A percentile compares a stretch with the other conserved stretches of the same genome.
Conservation (phyloP, 1,140 invertebrate species). For the Laodelphax striatellus region DNA sequence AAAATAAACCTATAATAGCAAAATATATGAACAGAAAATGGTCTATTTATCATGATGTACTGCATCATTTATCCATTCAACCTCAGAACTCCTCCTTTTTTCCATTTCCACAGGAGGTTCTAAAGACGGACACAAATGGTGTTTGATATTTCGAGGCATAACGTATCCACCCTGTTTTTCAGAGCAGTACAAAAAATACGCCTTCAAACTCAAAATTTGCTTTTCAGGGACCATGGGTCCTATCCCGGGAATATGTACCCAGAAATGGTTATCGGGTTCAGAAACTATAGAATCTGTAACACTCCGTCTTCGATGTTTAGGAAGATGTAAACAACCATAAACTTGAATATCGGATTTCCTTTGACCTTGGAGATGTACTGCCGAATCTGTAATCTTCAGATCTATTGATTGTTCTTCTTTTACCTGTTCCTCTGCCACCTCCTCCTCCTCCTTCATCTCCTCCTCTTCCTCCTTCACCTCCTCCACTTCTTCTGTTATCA, state of each 20-base stretch:
- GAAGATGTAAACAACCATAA: too few relatives aligned
- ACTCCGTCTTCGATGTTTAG: too few relatives aligned
- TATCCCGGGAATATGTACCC: constrained; percentile 37
- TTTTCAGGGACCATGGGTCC: constrained; percentile 34
- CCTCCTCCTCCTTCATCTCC: too few relatives aligned
- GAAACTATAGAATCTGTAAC: background rate
- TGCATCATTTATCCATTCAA: too few relatives aligned
- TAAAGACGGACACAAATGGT: constrained; percentile 43
- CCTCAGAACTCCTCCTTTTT: too few relatives aligned
- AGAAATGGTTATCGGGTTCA: background rate
- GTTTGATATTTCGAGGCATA: constrained; percentile 46
- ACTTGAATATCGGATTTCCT: background rate
- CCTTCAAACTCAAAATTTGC: constrained; percentile 31
- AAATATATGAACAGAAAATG: too few relatives aligned
- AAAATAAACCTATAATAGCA: too few relatives aligned
- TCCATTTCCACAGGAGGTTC: constrained; percentile 23
- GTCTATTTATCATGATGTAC: too few relatives aligned
- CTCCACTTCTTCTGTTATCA: too few relatives aligned
- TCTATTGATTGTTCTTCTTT: too few relatives aligned
- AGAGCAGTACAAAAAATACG: constrained; percentile 37
- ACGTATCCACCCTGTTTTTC: constrained; percentile 40
- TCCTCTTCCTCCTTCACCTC: too few relatives aligned
- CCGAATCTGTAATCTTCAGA: background rate
- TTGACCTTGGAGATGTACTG: background rate
- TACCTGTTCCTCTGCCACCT: too few relatives aligned